These are phyloP conservation scores for Panagrolaimus sp. DNA, from an alignment of 1,140 invertebrate species.

Conservation along the genomic window DNA sequence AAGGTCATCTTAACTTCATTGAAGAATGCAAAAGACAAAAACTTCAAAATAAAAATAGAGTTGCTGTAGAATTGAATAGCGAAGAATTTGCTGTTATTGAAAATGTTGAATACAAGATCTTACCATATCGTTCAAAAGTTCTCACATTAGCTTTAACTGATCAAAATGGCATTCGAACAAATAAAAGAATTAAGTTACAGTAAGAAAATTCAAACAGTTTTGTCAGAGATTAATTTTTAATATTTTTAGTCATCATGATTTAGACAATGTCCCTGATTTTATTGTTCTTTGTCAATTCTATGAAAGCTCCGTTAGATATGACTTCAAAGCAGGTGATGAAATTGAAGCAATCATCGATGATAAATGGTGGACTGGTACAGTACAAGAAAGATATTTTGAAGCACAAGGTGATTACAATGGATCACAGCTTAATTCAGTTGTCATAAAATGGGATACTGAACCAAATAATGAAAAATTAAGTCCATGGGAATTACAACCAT, in stretches of 20 bases:
- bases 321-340: conserved; percentile 68
- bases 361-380: conserved; percentile 86
- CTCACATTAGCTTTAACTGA: conserved; percentile 24
- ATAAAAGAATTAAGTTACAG: conserved; percentile 68
- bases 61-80: conserved; percentile 22
- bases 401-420: conserved; percentile 69
- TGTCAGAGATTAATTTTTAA: conserved; percentile 47
- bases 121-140: conserved; percentile 59
- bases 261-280: conserved; percentile 92
- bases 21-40: conserved; percentile 69
- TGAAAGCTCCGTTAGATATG: conserved; percentile 69
- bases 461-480: conserved; percentile 68
- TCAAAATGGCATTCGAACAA: conserved; percentile 67
- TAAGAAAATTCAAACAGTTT: conserved; percentile 70
- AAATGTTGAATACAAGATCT: conserved; percentile 32
- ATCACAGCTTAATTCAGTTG: conserved; percentile 71
- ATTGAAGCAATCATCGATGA: conserved; percentile 90
- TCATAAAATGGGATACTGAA: conserved; percentile 85
- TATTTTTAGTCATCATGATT: conserved; percentile 77
- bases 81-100: conserved; percentile 27
- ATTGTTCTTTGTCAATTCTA: conserved; percentile 85
- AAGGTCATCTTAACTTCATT: conserved; percentile 82
- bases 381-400: conserved; percentile 66
- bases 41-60: background rate
- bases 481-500: conserved; percentile 30